Conservation (phyloP, 2,797 vertebrate species). For the Fringilla coelebs region DNA sequence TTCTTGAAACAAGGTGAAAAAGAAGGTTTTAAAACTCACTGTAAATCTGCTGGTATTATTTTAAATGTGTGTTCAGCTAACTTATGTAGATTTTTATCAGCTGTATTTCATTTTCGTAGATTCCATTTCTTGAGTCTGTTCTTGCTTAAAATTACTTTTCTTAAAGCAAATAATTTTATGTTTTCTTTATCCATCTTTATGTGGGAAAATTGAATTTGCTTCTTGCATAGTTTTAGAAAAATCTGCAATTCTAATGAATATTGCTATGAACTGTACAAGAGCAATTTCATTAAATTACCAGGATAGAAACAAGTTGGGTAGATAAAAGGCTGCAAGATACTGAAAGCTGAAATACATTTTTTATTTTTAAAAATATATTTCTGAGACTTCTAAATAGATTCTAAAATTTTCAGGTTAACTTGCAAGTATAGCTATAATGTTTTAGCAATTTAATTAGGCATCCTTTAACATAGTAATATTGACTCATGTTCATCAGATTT, state of each 20-base stretch:
- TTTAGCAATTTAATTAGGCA: background rate
- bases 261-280: background rate
- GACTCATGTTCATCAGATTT: background rate
- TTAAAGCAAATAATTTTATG: background rate
- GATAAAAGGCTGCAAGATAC: background rate
- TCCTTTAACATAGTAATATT: background rate
- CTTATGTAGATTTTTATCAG: background rate
- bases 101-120: background rate
- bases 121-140: background rate
- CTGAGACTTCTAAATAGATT: background rate
- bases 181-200: background rate
- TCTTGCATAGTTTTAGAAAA: background rate
- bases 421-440: background rate
- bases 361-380: background rate
- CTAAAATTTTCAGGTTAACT: background rate
- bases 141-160: background rate
- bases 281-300: background rate
- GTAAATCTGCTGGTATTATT: background rate
- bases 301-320: background rate
- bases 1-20: background rate
- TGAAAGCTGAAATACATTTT: background rate
- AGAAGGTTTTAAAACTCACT: background rate
- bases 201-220: background rate
- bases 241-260: background rate
- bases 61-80: background rate